Evolutionary conservation across 2,888 invertebrate species (phyloP).

Genomic region (Pantelozetes paolii): DNA sequence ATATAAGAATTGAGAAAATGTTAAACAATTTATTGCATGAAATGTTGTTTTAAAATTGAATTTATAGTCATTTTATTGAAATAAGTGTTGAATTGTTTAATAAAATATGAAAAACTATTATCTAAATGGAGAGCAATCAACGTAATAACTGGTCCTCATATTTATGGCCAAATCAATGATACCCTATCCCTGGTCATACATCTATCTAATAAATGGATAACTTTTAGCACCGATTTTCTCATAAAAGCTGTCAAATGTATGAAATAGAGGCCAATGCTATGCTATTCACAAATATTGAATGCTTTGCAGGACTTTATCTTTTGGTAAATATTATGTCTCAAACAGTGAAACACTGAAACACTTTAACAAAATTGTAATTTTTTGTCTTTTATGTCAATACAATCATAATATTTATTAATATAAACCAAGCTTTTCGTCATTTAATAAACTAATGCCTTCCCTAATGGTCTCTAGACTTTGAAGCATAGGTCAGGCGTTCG

Average conservation of each 20-base stretch:
- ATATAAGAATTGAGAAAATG: too few relatives aligned
- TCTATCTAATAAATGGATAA: neutral
- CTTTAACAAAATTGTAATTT: neutral
- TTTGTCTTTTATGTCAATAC: conserved; percentile 34
- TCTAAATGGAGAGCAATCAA: conserved; percentile 11
- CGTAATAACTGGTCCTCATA: neutral
- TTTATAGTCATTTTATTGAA: neutral
- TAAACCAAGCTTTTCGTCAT: neutral
- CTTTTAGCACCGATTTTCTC: conserved; percentile 28
- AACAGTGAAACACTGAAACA: neutral
- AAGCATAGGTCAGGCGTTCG: neutral
- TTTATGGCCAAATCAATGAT: neutral
- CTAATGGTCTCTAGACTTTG: neutral
- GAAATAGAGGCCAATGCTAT: conserved; percentile 9
- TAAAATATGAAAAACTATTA: neutral
- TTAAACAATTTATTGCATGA: too few relatives aligned
- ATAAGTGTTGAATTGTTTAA: neutral
- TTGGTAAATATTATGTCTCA: conserved; percentile 33
- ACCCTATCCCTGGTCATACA: neutral
- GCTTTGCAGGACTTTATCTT: conserved; percentile 24
- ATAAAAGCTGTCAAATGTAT: conserved; percentile 32
- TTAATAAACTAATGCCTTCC: neutral
- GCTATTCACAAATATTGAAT: conserved; percentile 7
- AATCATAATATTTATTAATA: conserved; percentile 6
- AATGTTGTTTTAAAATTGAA: neutral